Evolutionary conservation across 2,797 vertebrate genomes (phyloP).

Genomic region (Agapornis canus): DNA sequence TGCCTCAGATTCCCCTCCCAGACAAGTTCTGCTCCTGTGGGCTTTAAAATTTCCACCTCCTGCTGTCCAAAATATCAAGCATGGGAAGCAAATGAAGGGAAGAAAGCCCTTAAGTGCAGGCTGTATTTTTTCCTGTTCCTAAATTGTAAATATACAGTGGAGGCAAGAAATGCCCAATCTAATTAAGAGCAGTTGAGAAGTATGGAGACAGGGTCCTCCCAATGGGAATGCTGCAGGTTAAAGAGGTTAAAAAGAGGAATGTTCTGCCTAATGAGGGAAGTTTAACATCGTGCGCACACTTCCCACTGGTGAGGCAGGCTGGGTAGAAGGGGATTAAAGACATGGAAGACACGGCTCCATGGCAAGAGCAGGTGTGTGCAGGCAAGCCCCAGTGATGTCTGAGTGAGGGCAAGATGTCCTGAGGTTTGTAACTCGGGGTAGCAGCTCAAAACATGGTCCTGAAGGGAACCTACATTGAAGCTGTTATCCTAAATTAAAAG

Average conservation of each 20-base stretch:
- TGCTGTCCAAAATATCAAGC: slow-evolving; percentile 41
- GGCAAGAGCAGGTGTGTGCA: slow-evolving; percentile 29
- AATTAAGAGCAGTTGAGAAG: slow-evolving; percentile 72
- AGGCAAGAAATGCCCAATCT: slow-evolving; percentile 72
- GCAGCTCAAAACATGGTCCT: background rate
- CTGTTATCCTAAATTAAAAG: background rate
- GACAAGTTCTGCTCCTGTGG: slow-evolving; percentile 46
- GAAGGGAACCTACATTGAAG: background rate
- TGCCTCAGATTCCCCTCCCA: background rate
- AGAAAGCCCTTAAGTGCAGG: slow-evolving; percentile 48
- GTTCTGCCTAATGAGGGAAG: slow-evolving; percentile 70
- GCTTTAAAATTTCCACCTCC: slow-evolving; percentile 66
- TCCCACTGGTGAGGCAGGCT: slow-evolving; percentile 28
- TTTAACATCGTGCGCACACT: slow-evolving; percentile 15
- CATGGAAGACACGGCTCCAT: accelerated
- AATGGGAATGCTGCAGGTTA: slow-evolving; percentile 70
- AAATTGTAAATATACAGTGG: slow-evolving; percentile 71
- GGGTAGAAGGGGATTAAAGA: background rate
- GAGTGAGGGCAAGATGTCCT: background rate
- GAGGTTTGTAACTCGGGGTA: background rate
- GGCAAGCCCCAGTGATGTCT: background rate
- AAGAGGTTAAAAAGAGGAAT: slow-evolving; percentile 77
- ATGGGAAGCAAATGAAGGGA: slow-evolving; percentile 10
- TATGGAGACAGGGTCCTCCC: slow-evolving; percentile 71
- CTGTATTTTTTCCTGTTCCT: slow-evolving; percentile 61